Base-by-base conservation (phyloP, 2,113 vertebrate genomes). In the Antechinus stuartii region DNA sequence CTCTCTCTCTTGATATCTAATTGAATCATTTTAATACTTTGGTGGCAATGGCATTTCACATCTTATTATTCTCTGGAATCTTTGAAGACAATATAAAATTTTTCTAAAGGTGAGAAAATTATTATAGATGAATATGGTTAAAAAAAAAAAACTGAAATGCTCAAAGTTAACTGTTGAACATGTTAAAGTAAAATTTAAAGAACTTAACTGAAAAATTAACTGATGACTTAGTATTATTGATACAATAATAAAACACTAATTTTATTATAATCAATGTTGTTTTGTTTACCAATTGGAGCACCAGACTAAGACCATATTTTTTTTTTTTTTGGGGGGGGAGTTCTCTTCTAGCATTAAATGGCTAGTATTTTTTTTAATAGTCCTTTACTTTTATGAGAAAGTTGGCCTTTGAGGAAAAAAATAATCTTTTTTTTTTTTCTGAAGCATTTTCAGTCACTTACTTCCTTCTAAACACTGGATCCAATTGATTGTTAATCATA, bases 1-100 rank as follows among this genome's bases (percentile, higher is more conserved):
- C 3, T 3, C 30, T n/a, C 30, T 76, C 3, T 5, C 5, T 16
- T n/a, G 30, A 3, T 14, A 76, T n/a, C 61, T 76, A 35, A 16
- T n/a, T 76, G 61, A n/a, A 12, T 6, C 11, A 76, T 19, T 4
- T n/a, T 76, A 76, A n/a, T 76, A n/a, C 35, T n/a, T n/a, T n/a
- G 61, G 0, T n/a, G 16, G 1, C 4, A n/a, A n/a, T n/a, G 1
- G 0, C 6, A n/a, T 76, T n/a, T 7, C 7, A 6, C 12, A 76
- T 76, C 30, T 76, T 76, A 11, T 1, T 35, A 0, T 76, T 76
- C 16, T 19, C 30, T 76, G 12, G 3, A 76, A 76, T n/a, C n/a
- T 76, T 76, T 35, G 35, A n/a, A n/a, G 35, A 76, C 16, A 76
- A 14, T 35, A 0, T 76, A 35, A 27, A n/a, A 14, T n/a, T 76